Conservation (phyloP, 1,140 invertebrate species). For the Drosophila jambulina region DNA sequence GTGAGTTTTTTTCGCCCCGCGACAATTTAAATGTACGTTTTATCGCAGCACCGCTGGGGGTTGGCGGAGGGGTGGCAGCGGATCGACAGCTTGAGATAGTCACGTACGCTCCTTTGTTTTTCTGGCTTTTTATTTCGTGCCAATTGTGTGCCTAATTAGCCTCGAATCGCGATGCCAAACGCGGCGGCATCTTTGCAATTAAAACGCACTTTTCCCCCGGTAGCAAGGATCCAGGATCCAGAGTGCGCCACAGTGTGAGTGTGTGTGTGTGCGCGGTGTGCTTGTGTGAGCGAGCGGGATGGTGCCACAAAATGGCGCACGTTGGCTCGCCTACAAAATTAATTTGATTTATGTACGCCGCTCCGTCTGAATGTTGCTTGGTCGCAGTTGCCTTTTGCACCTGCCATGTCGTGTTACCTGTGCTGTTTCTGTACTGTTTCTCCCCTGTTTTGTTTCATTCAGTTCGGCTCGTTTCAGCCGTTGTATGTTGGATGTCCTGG, state of each 20-base stretch:
- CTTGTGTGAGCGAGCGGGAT: slow-evolving; percentile 6
- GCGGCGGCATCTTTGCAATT: slow-evolving; percentile 78
- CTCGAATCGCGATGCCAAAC: slow-evolving; percentile 65
- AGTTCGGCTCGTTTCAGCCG: slow-evolving; percentile 24
- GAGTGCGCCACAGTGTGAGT: neutral
- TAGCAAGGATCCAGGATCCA: neutral
- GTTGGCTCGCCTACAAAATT: slow-evolving; percentile 78
- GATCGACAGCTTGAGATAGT: slow-evolving; percentile 81
- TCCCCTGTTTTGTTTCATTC: slow-evolving; percentile 19
- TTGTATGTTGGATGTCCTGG: slow-evolving; percentile 24
- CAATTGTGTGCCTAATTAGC: slow-evolving; percentile 82
- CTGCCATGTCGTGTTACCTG: slow-evolving; percentile 59
- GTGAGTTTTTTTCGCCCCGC: slow-evolving; percentile 6
- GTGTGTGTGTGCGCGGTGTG: slow-evolving; percentile 1
- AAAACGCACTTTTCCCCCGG: slow-evolving; percentile 75
- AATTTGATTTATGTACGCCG: slow-evolving; percentile 79
- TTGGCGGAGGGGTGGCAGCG: neutral
- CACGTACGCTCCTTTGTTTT: slow-evolving; percentile 76
- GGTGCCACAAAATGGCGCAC: slow-evolving; percentile 67
- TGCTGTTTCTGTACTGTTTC: slow-evolving; percentile 43
- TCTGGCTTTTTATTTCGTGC: slow-evolving; percentile 77
- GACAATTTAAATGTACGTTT: slow-evolving; percentile 81
- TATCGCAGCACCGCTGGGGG: slow-evolving; percentile 30
- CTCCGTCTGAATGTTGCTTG: slow-evolving; percentile 50
- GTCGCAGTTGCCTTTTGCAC: slow-evolving; percentile 55